Conservation (phyloP, 2,797 vertebrate species). For the Carduelis carduelis region DNA sequence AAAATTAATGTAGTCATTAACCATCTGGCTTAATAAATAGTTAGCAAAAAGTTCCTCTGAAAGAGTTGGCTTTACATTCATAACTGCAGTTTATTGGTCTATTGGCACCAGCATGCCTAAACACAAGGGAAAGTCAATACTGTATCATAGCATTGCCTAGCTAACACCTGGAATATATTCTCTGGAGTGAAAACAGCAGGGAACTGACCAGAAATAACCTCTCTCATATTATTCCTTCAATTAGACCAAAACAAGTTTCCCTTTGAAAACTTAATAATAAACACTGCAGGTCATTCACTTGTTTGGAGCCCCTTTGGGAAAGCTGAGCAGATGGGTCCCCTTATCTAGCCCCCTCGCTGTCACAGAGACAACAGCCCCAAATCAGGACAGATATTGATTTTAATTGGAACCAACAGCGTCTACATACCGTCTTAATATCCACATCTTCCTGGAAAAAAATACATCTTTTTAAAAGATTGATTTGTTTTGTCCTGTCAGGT, state of each 20-base stretch:
- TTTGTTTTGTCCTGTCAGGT: conserved; percentile 52
- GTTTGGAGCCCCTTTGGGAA: conserved; percentile 78
- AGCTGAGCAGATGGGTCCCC: conserved; percentile 76
- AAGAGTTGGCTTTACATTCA: conserved; percentile 34
- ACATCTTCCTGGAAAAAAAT: conserved; percentile 72
- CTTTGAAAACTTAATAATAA: conserved; percentile 85
- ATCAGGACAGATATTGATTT: conserved; percentile 81
- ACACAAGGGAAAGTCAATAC: conserved; percentile 63
- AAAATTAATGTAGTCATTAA: conserved; percentile 66
- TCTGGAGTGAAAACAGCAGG: conserved; percentile 82
- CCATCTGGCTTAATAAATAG: conserved; percentile 69
- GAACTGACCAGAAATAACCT: conserved; percentile 84
- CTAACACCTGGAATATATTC: conserved; percentile 83
- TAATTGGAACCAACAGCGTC: conserved; percentile 81
- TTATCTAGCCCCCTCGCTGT: conserved; percentile 73
- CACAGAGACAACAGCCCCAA: conserved; percentile 75
- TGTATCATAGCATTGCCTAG: conserved; percentile 26
- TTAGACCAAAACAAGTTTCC: conserved; percentile 84
- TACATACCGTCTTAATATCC: conserved; percentile 74
- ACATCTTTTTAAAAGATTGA: conserved; percentile 13
- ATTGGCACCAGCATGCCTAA: conserved; percentile 61
- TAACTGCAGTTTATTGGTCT: conserved; percentile 66
- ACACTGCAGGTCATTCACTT: conserved; percentile 82
- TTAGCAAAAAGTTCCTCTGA: conserved; percentile 58
- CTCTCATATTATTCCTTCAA: conserved; percentile 81